phyloP scores from a whole-genome alignment of 2,113 vertebrate species.

The Cebidichthys violaceus region DNA sequence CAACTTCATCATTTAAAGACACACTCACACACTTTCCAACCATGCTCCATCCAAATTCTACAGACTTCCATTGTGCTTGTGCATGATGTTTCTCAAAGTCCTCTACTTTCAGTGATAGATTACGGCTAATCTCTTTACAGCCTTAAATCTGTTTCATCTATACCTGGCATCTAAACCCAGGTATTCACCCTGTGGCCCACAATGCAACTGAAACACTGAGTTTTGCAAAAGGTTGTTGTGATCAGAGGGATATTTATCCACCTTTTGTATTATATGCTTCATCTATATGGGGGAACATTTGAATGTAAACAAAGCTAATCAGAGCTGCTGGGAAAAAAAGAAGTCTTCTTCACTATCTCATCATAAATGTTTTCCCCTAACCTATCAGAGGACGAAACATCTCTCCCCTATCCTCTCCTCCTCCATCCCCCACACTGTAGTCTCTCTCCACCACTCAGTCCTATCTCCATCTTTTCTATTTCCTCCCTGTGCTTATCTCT shows the following conservation, averaged over 20 bases:
- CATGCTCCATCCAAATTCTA: conserved; percentile 42
- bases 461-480: conserved; percentile 68
- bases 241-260: conserved; percentile 3
- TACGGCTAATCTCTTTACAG: conserved; percentile 57
- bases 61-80: conserved; percentile 25
- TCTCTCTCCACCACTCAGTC: conserved; percentile 37
- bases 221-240: conserved; percentile 19
- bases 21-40: neutral
- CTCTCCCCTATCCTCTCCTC: neutral
- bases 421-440: conserved; percentile 1
- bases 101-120: conserved; percentile 50
- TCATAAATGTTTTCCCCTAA: neutral
- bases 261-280: neutral
- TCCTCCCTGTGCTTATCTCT: conserved; percentile 59
- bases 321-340: conserved; percentile 1
- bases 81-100: conserved; percentile 44
- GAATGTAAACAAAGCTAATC: conserved; percentile 32
- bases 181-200: conserved; percentile 33
- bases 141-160: conserved; percentile 51
- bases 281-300: neutral
- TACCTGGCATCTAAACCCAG: conserved; percentile 48
- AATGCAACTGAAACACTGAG: conserved; percentile 25
- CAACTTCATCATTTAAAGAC: conserved; percentile 66
- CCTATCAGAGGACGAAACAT: neutral
- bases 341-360: neutral